Base-by-base conservation (phyloP, 2,113 vertebrate genomes). In the Emydura subglobosa region DNA sequence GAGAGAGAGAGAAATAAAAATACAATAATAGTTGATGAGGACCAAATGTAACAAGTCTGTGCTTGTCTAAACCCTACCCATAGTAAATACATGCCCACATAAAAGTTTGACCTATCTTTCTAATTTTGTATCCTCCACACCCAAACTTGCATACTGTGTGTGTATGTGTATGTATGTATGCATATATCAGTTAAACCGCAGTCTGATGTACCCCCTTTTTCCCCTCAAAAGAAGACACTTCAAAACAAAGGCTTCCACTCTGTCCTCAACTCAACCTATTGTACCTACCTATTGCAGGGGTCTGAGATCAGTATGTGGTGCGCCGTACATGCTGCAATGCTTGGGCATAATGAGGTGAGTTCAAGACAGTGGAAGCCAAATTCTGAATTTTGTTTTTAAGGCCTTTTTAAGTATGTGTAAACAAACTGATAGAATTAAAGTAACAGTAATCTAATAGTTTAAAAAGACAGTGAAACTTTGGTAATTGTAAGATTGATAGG, bases 251-350 rank as follows among this genome's bases (percentile, higher is more conserved):
- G 81, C 83, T 96, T 96, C 90, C 72, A 44, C 93, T 95, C 88
- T 97, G 91, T 95, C 93, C 53, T 94, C 85, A 95, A 85, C 96
- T 96, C 94, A 93, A 91, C 93, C 79, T 96, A 0, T 87, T 94
- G 88, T 91, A 91, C 87, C 91, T 94, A 90, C 94, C 87, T 95
- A 3, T 96, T 93, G 80, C 91, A 96, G 91, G 92, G 91, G 16
- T 95, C 96, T 96, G 96, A 90, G 90, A 94, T 91, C 93, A 94
- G 25, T 93, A 83, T 91, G 94, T 97, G 95, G 72, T 91, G 83
- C 80, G 88, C 86, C 95, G 85, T 94, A 82, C 1, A 0, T 82
- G 92, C 90, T 96, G 93, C 91, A 84, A 50, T 96, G 88, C 90
- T 97, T 95, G 93, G 91, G 90, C 93, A 88, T 72, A 74, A 83